Percentiles rank a stretch among this genome's conserved stretches.
phyloP scores from a whole-genome alignment of 1,140 invertebrate species.

The Coenobita brevimanus region DNA sequence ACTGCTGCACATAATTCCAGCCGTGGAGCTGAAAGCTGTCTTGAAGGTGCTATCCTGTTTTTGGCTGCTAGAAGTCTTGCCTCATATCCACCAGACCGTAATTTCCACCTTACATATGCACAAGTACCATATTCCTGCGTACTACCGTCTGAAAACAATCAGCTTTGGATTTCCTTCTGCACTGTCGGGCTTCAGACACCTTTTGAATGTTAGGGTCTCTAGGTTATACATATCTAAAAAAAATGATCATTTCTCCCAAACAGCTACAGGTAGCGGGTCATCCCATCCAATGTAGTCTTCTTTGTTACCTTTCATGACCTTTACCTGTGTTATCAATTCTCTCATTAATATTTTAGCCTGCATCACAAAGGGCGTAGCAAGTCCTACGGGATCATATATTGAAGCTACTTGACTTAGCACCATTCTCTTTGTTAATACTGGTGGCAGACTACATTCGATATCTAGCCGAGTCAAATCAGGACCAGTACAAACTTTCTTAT shows the following conservation, averaged over 20 bases:
- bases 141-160: constrained; percentile 29
- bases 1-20: constrained; percentile 27
- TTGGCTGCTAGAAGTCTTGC: constrained; percentile 29
- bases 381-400: constrained; percentile 25
- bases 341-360: constrained; percentile 41
- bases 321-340: constrained; percentile 13
- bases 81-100: background rate
- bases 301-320: background rate
- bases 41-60: constrained; percentile 32
- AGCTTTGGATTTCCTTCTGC: constrained; percentile 6
- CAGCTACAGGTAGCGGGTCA: background rate
- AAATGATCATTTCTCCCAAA: background rate
- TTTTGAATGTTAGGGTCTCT: background rate
- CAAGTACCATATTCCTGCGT: constrained; percentile 14
- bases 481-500: background rate
- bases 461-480: background rate
- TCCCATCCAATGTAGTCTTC: constrained; percentile 10
- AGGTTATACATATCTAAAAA: constrained; percentile 44
- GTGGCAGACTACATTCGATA: background rate
- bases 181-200: constrained; percentile 10
- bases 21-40: constrained; percentile 19
- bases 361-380: constrained; percentile 36
- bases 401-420: constrained; percentile 44
- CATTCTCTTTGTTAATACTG: background rate
- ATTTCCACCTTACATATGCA: constrained; percentile 35